Evolutionary conservation across 2,113 vertebrate genomes (phyloP).

Genomic region (Syrrhaptes paradoxus): DNA sequence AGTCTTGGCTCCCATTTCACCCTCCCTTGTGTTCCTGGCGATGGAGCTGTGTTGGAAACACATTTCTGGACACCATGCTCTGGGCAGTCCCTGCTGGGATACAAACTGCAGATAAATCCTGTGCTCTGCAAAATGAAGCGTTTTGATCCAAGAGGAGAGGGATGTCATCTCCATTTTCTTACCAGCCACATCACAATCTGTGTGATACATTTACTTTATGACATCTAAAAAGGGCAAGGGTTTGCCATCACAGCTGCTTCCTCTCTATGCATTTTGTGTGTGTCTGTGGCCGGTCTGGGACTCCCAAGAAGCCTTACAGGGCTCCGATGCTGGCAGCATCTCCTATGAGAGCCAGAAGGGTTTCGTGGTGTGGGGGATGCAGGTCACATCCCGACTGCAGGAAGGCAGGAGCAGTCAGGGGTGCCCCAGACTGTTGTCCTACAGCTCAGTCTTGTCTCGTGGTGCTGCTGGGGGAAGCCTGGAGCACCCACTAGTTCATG

Average conservation of each 20-base stretch:
- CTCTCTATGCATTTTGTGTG: neutral
- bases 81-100: neutral
- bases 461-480: neutral
- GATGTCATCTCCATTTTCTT: neutral
- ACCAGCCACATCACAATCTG: neutral
- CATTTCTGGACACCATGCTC: neutral
- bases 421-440: neutral
- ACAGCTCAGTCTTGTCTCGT: neutral
- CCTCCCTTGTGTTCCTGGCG: neutral
- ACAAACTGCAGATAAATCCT: conserved; percentile 8
- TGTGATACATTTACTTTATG: neutral
- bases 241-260: neutral
- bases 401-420: neutral
- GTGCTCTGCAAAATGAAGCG: neutral
- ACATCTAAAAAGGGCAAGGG: neutral
- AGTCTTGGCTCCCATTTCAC: neutral
- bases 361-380: neutral
- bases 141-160: neutral
- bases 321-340: neutral
- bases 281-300: neutral
- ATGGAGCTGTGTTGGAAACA: neutral
- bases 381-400: neutral
- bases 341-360: neutral
- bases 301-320: neutral
- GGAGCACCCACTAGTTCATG: neutral